These are phyloP conservation scores for Harpagus bidentatus DNA, from an alignment of 2,113 vertebrate species.

Conservation along the genomic window DNA sequence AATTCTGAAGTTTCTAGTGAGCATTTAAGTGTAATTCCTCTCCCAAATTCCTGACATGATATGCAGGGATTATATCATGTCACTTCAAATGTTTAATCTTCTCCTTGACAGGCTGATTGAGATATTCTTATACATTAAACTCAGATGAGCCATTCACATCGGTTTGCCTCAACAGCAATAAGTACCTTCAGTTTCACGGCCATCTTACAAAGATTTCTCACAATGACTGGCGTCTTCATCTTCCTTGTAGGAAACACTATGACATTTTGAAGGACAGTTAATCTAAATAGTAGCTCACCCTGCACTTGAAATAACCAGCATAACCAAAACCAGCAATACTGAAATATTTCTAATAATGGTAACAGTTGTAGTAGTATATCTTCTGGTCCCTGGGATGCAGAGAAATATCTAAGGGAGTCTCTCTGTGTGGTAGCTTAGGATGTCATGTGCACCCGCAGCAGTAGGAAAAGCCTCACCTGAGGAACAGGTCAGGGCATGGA, in stretches of 20 bases:
- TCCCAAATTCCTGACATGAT: background rate
- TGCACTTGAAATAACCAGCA: background rate
- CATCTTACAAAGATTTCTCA: background rate
- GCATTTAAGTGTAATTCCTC: background rate
- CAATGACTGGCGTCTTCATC: background rate
- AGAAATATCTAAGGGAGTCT: background rate
- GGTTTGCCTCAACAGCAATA: background rate
- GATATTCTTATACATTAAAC: background rate
- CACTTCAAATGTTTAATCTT: background rate
- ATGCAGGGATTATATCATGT: background rate
- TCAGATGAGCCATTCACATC: background rate
- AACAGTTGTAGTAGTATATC: background rate
- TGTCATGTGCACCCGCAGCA: rapidly evolving
- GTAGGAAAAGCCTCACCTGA: background rate
- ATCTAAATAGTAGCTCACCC: background rate
- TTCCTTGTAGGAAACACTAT: background rate
- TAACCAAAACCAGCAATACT: background rate
- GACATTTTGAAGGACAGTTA: background rate
- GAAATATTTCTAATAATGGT: background rate
- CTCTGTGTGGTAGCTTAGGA: background rate
- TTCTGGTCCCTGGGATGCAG: background rate
- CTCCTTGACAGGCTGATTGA: background rate
- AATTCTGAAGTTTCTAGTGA: background rate
- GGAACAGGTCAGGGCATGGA: background rate
- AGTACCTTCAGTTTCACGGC: background rate